A percentile compares a stretch with the other conserved stretches of the same genome.
Conservation (phyloP, 2,113 vertebrate species). For the Xyliphius kryptos region DNA sequence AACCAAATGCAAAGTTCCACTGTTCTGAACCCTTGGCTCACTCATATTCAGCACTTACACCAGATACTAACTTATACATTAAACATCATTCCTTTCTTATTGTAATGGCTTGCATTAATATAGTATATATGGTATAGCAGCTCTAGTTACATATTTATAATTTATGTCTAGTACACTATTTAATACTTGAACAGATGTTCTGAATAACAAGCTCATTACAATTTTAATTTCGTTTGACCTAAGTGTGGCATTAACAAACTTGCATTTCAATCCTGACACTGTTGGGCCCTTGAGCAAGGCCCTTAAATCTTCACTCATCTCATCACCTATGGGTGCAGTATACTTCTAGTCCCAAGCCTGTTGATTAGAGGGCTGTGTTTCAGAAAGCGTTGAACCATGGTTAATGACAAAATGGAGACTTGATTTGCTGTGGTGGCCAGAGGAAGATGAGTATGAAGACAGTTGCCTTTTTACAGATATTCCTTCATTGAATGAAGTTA, state of each 20-base stretch:
- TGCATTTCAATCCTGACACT: background rate
- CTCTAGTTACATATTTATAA: background rate
- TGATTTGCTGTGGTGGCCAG: too few relatives aligned
- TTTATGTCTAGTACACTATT: background rate
- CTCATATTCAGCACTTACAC: background rate
- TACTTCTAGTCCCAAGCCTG: too few relatives aligned
- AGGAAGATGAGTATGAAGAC: background rate
- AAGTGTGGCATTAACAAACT: background rate
- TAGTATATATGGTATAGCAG: background rate
- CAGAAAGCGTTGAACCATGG: too few relatives aligned
- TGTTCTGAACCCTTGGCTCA: background rate
- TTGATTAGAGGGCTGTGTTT: too few relatives aligned
- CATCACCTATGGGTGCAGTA: too few relatives aligned
- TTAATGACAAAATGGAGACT: background rate
- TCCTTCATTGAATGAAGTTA: background rate
- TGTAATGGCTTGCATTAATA: background rate
- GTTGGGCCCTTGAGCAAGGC: too few relatives aligned
- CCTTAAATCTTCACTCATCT: too few relatives aligned
- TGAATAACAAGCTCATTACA: slow-evolving; percentile 6
- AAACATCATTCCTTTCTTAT: background rate
- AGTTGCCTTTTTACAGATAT: background rate
- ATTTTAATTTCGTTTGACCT: background rate
- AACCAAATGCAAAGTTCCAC: slow-evolving; percentile 8
- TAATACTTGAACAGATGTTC: slow-evolving; percentile 14
- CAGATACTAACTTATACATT: slow-evolving; percentile 2